Evolutionary conservation across 1,140 invertebrate species (phyloP).

Genomic region (Trichoplusia ni): DNA sequence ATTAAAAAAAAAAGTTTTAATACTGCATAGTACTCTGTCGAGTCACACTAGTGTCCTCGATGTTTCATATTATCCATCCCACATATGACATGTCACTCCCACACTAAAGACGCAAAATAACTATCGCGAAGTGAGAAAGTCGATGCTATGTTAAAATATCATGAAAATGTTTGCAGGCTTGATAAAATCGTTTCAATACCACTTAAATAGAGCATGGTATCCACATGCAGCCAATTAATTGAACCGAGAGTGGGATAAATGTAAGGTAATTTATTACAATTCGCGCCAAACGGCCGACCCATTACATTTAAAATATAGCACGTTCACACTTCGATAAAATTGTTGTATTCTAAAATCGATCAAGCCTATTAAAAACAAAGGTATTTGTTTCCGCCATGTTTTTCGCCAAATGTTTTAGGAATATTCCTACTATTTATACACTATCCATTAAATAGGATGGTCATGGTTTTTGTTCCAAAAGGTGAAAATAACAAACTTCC

Average conservation of each 20-base stretch:
- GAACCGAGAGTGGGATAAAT: conserved; percentile 59
- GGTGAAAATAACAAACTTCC: too few species aligned
- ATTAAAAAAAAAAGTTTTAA: too few species aligned
- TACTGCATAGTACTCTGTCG: too few species aligned
- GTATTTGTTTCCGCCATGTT: too few species aligned
- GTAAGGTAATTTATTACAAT: conserved; percentile 65
- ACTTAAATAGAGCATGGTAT: conserved; percentile 34
- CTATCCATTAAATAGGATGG: too few species aligned
- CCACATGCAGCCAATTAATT: conserved; percentile 58
- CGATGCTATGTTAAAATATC: neutral
- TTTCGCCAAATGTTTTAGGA: too few species aligned
- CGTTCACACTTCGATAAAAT: conserved; percentile 48
- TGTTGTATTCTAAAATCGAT: conserved; percentile 37
- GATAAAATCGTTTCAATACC: conserved; percentile 23
- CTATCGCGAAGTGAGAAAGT: neutral
- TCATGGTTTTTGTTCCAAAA: too few species aligned
- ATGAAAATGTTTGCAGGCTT: neutral
- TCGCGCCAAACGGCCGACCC: conserved; percentile 50
- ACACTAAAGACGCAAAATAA: too few species aligned
- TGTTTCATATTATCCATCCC: too few species aligned
- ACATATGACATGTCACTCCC: too few species aligned
- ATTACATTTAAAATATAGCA: conserved; percentile 70
- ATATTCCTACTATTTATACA: too few species aligned
- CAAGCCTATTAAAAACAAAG: neutral
- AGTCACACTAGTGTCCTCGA: too few species aligned